Evolutionary conservation across 2,888 invertebrate species (phyloP), one percentile per base, ranked within the genome.

Genomic region (Drosophila gaucha): DNA sequence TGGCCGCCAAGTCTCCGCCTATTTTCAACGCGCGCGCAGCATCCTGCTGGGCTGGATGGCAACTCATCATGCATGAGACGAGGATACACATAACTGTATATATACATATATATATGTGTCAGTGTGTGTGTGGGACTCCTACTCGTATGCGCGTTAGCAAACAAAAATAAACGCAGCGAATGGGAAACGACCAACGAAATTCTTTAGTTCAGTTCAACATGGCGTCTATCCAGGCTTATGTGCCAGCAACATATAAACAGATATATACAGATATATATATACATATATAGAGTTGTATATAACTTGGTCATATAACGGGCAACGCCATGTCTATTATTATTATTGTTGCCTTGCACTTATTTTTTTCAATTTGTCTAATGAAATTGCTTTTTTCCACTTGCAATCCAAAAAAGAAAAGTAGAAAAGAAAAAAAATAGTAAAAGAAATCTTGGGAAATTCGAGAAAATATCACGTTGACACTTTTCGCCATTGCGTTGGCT

Each of bases 21-120:
- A 85, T 89, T 90, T 90, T 90, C 87, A 88, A 89, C 90, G 90
- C 90, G 90, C 90, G 90, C 90, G 88, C 90, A 90, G 90, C 90
- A 90, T 89, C 88, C 86, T 76, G 78, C 51, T 67, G 65, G 46
- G 78, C 54, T 67, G 65, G 43, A 59, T 63, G 64, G 49, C 44
- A 75, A 22, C 59, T 43, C 58, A 49, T 49, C 73, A 69, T 78
- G 63, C 80, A 62, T 64, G 70, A 57, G 49, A 35, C 6, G 36
- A 18, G 38, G 28, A 22, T 38, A 50, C 51, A 51, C 51, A 18
- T 65, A 60, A 16, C 39, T 47, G 50, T 56, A 44, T 63, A 38
- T 56, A 56, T 43, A 2, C 36, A 36, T 26, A 41, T 38, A 28
- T 33, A 38, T 55, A 9, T 28, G 44, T 38, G 31, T 24, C 16